Conservation (phyloP, 2,797 vertebrate genomes). For the Cheirogaleus major region DNA sequence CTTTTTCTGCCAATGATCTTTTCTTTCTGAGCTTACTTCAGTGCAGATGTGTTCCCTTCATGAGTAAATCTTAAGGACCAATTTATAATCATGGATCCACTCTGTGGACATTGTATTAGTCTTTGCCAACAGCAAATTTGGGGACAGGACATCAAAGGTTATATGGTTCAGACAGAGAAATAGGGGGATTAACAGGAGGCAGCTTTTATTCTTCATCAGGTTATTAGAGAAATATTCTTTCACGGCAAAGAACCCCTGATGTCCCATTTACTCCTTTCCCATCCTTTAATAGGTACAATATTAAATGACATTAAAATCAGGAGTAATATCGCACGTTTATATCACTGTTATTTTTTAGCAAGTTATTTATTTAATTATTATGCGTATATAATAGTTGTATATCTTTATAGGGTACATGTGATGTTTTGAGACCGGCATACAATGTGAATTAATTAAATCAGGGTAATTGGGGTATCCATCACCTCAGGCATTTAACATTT, state of each 20-base stretch:
- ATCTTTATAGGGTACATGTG: too few relatives aligned
- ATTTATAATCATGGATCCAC: not conserved
- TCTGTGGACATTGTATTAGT: not conserved
- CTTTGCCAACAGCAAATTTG: not conserved
- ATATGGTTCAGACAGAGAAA: not conserved
- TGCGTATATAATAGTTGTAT: too few relatives aligned
- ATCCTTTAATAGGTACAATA: not conserved
- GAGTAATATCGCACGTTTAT: not conserved
- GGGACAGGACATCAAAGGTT: not conserved
- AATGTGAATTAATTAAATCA: too few relatives aligned
- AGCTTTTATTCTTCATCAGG: not conserved
- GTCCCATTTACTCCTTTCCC: not conserved
- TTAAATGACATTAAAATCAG: not conserved
- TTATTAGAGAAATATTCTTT: constrained; percentile 1
- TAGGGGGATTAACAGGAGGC: not conserved
- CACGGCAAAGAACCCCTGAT: not conserved
- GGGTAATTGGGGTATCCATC: too few relatives aligned
- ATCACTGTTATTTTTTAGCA: not conserved
- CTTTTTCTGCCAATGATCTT: not conserved
- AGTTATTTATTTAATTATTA: not conserved
- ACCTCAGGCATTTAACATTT: too few relatives aligned
- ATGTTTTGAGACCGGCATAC: too few relatives aligned
- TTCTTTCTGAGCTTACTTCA: not conserved
- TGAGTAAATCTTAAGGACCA: constrained; percentile 3
- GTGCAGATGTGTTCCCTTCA: not conserved